A percentile compares a stretch with the other conserved stretches of the same genome.
Evolutionary conservation across 1,140 invertebrate species (phyloP).

Genomic region (Drosophila obscura): DNA sequence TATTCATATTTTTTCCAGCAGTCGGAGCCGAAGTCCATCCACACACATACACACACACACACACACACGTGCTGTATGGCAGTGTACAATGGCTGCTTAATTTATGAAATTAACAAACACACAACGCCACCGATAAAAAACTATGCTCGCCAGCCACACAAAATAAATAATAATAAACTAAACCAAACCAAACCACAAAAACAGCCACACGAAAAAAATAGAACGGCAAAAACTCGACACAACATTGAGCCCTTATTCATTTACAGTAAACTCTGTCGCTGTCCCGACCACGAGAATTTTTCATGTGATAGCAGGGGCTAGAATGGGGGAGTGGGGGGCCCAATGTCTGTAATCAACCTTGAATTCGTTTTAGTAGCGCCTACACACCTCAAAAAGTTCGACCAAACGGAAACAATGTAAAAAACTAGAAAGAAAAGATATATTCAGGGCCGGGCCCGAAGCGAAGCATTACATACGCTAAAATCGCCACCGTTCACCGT

Average conservation of each 20-base stretch:
- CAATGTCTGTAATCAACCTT: constrained; percentile 75
- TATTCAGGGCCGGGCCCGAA: neutral
- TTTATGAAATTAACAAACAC: constrained; percentile 77
- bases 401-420: constrained; percentile 32
- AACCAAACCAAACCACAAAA: constrained; percentile 32
- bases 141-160: constrained; percentile 49
- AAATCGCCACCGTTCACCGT: too few species aligned
- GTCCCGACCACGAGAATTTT: constrained; percentile 56
- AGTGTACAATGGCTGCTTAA: constrained; percentile 56
- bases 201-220: constrained; percentile 8
- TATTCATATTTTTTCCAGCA: constrained; percentile 25
- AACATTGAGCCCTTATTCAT: constrained; percentile 54
- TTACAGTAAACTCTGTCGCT: constrained; percentile 40
- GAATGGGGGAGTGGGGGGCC: constrained; percentile 6
- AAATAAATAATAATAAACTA: constrained; percentile 68
- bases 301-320: constrained; percentile 44
- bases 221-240: constrained; percentile 14
- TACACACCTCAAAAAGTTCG: constrained; percentile 28
- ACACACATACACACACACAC: neutral
- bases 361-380: constrained; percentile 69
- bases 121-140: constrained; percentile 45
- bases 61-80: constrained; percentile 7
- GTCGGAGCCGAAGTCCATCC: constrained; percentile 2
- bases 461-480: too few species aligned
- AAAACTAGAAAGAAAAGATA: constrained; percentile 25